Base-by-base conservation (phyloP, 1,140 invertebrate species). In the Pachyrhynchus sulphureomaculatus region DNA sequence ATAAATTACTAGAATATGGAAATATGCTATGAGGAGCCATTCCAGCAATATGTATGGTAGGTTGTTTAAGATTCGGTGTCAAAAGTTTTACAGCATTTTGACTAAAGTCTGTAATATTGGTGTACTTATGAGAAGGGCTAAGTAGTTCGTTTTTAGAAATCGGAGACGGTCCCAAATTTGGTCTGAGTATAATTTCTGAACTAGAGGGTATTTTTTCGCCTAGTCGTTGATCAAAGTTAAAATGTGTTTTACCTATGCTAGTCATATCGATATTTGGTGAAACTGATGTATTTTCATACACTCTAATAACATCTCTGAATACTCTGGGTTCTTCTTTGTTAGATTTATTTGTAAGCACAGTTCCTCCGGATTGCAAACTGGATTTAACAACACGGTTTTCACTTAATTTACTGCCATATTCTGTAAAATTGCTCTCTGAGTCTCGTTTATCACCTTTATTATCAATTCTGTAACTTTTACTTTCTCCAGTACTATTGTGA, bases 351-450 rank as follows among this genome's bases (percentile, higher is more conserved):
- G 86, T 84, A 23, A 85, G 71, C 64, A 86, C 86, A 3, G 86
- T 89, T 6, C 88, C 88, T 24, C 88, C 88, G 1, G 88, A 89
- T 69, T 89, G 87, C 34, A 89, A 76, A 26, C 84, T 84, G 4
- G 87, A 89, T 71, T 86, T 83, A 2, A 89, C 85, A 20, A 90
- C 86, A 5, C 71, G 26, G 61, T 75, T 77, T 47, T 75, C 75
- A 47, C 73, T 74, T 26, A 76, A 21, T 74, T 79, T 68, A 0
- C 58, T 61, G 4, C 61, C 60, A 29, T 68, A 72, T 8, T 72
- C 68, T 2, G 36, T 33, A 57, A 68, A 72, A 63, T 57, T 66
- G 10, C 34, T n/a, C 13, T 52, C 56, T 9, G 44, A 18, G n/a
- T 71, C 59, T 17, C 52, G 64, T 36, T 58, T 59, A 12, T 67